Evolutionary conservation across 2,113 vertebrate genomes (phyloP), one percentile per base, ranked within the genome.

Genomic region (Oryzias celebensis): DNA sequence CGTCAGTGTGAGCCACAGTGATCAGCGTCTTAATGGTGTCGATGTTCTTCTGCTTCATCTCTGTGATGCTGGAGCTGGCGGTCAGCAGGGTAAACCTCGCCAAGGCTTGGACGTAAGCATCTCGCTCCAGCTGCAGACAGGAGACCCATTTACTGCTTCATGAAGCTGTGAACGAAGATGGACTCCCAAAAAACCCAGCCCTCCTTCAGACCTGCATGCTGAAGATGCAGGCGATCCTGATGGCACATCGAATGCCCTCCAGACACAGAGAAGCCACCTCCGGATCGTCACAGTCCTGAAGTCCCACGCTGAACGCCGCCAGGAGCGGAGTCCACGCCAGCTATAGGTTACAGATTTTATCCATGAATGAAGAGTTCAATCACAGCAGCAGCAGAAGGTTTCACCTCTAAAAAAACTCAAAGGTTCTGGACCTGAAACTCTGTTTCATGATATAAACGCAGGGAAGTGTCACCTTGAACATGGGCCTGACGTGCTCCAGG

Each of bases 1-100:
- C 97, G 7, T 99, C 97, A 0, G 97, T 98, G 87, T 98, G 97
- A 24, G 97, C 96, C 16, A 99, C 96, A 0, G 95, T 98, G 83
- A 99, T 99, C 23, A 99, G 94, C 0, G 97, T 99, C 87, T 99
- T 99, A 71, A 99, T 99, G 70, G 97, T 98, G 87, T 99, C 96
- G 0, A 98, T 99, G 89, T 99, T 99, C 69, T 99, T 99, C 90
- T 99, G 97, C 68, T 99, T 99, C 97, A 99, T 99, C 82, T 99
- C 97, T 1, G 97, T 99, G 88, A 99, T 99, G 86, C 97, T 98
- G 87, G 97, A 98, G 71, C 97, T 98, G 80, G 97, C 97, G 0
- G 96, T 99, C 81, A 99, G 90, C 82, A 99, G 89, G 1, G 96
- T 98, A 84, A 99, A 99, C 12, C 97, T 92, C 64, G 97, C 96